A percentile compares a stretch with the other conserved stretches of the same genome.
Conservation (phyloP, 2,113 vertebrate genomes). For the Megaleporinus macrocephalus region DNA sequence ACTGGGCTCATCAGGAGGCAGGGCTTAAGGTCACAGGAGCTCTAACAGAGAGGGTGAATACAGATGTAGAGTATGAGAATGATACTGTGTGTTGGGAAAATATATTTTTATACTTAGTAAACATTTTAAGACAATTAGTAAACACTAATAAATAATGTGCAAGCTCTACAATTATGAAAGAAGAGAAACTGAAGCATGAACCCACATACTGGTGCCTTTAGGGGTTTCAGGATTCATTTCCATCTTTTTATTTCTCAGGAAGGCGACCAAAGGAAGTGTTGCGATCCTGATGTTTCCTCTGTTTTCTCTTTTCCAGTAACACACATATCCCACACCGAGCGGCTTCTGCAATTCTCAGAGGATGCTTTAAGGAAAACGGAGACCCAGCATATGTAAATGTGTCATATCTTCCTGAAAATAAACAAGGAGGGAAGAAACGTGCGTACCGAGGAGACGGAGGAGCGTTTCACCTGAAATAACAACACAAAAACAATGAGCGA, state of each 20-base stretch:
- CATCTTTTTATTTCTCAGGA: conserved; percentile 9
- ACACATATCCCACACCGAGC: conserved; percentile 65
- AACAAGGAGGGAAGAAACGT: conserved; percentile 50
- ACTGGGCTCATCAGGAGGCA: too few relatives aligned
- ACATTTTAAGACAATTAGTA: too few relatives aligned
- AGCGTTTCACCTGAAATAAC: conserved; percentile 2
- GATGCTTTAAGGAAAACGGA: conserved; percentile 45
- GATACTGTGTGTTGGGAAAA: too few relatives aligned
- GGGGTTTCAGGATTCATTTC: background rate
- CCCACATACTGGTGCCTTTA: too few relatives aligned
- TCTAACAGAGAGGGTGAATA: too few relatives aligned
- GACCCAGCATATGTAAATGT: conserved; percentile 70
- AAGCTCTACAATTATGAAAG: too few relatives aligned
- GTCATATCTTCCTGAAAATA: conserved; percentile 57
- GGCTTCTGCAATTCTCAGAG: conserved; percentile 63
- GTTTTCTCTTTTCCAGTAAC: conserved; percentile 71
- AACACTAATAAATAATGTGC: too few relatives aligned
- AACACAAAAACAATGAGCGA: background rate
- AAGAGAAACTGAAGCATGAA: too few relatives aligned
- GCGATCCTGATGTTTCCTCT: conserved; percentile 53
- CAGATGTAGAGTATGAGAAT: too few relatives aligned
- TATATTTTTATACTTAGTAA: too few relatives aligned
- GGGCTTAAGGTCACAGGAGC: too few relatives aligned
- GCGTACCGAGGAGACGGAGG: background rate
- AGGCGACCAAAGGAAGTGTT: background rate